Conservation (phyloP, 2,113 vertebrate genomes). For the Paramisgurnus dabryanus region DNA sequence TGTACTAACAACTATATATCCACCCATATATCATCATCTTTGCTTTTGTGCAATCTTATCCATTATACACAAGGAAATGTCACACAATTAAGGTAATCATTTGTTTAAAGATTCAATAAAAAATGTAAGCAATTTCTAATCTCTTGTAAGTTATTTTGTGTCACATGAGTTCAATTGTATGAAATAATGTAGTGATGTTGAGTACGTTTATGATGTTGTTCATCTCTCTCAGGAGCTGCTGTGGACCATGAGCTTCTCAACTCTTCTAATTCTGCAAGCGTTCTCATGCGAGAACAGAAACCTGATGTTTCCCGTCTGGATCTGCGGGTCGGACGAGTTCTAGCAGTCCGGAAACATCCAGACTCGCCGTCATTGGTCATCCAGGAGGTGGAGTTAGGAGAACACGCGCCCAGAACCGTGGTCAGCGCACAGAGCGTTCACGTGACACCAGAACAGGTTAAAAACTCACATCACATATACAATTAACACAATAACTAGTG, state of each 20-base stretch:
- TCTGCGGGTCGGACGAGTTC: slow-evolving; percentile 86
- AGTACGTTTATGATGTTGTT: too few species aligned
- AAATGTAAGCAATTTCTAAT: too few species aligned
- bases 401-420: slow-evolving; percentile 79
- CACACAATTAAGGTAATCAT: too few species aligned
- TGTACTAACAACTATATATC: too few species aligned
- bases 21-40: too few species aligned
- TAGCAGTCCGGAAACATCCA: slow-evolving; percentile 79
- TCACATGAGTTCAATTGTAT: too few species aligned
- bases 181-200: too few species aligned
- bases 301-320: slow-evolving; percentile 87
- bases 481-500: neutral
- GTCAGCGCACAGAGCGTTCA: slow-evolving; percentile 85
- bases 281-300: slow-evolving; percentile 66
- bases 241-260: slow-evolving; percentile 29
- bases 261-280: neutral
- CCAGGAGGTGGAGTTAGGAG: slow-evolving; percentile 90
- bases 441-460: slow-evolving; percentile 83
- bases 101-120: too few species aligned
- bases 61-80: too few species aligned
- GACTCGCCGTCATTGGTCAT: slow-evolving; percentile 81
- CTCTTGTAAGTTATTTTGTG: too few species aligned
- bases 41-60: too few species aligned
- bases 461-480: neutral
- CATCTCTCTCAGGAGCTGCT: neutral